A percentile compares a stretch with the other conserved stretches of the same genome.
These are phyloP conservation scores for Tetramorium alpestre DNA, from an alignment of 1,140 invertebrate genomes.

Conservation along the genomic window DNA sequence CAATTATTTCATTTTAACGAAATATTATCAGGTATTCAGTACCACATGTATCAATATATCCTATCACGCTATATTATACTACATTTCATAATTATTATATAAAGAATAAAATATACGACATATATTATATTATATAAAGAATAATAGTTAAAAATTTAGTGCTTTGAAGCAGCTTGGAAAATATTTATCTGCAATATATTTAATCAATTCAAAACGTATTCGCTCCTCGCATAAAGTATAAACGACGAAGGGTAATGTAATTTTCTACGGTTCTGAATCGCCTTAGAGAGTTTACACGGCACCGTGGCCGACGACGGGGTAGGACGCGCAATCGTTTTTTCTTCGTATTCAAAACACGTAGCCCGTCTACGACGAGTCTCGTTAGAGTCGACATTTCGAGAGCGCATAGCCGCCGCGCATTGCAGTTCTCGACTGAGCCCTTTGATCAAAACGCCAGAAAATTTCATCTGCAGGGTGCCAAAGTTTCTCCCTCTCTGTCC, in stretches of 20 bases:
- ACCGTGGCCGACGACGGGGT: constrained; percentile 1
- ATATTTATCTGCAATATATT: not conserved
- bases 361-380: constrained; percentile 38
- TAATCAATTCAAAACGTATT: constrained; percentile 9
- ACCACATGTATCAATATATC: not conserved
- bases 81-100: not conserved
- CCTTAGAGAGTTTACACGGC: constrained; percentile 45
- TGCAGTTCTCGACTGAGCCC: constrained; percentile 28
- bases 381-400: constrained; percentile 55
- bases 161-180: not conserved
- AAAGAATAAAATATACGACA: not conserved
- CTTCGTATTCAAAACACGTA: constrained; percentile 52
- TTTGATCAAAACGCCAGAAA: constrained; percentile 70
- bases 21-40: not conserved
- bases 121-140: not conserved
- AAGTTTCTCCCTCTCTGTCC: constrained; percentile 53
- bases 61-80: not conserved
- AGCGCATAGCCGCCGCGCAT: not conserved
- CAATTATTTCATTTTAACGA: constrained; percentile 14
- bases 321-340: constrained; percentile 49
- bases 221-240: not conserved
- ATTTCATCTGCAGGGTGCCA: constrained; percentile 63
- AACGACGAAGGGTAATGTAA: constrained; percentile 25
- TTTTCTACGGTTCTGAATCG: constrained; percentile 28
- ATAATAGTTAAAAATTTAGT: not conserved